Evolutionary conservation across 2,888 invertebrate genomes (phyloP).

Genomic region (Belgica antarctica): DNA sequence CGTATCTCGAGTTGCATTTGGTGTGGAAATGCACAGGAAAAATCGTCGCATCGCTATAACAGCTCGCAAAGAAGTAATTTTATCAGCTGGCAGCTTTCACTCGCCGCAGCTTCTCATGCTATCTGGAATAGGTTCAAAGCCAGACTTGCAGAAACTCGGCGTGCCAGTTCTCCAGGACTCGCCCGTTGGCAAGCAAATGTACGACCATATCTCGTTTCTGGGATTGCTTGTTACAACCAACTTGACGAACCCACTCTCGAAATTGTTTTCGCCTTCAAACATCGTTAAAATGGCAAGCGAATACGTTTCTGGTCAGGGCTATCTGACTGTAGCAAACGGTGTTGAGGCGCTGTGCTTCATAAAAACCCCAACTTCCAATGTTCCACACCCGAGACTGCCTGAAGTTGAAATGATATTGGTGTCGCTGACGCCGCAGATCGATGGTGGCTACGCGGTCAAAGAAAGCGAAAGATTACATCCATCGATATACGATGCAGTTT

Average conservation of each 20-base stretch:
- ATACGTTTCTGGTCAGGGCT: constrained; percentile 53
- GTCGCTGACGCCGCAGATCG: constrained; percentile 60
- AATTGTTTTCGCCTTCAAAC: constrained; percentile 48
- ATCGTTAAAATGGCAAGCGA: neutral
- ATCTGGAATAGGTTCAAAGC: constrained; percentile 66
- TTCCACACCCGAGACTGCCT: constrained; percentile 59
- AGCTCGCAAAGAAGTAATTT: constrained; percentile 75
- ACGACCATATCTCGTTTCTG: constrained; percentile 63
- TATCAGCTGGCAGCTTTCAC: constrained; percentile 86
- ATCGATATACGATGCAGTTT: constrained; percentile 56
- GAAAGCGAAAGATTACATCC: constrained; percentile 55
- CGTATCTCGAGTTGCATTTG: constrained; percentile 54
- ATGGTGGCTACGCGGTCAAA: constrained; percentile 57
- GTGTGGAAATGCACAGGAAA: constrained; percentile 57
- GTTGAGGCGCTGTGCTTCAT: constrained; percentile 67
- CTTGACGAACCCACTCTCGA: constrained; percentile 47
- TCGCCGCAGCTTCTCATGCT: constrained; percentile 88
- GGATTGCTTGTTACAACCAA: constrained; percentile 56
- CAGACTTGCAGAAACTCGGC: constrained; percentile 58
- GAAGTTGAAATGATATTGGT: constrained; percentile 65
- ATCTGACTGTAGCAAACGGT: constrained; percentile 61
- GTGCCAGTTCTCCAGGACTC: constrained; percentile 64
- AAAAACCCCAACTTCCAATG: constrained; percentile 59
- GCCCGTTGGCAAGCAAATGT: constrained; percentile 66
- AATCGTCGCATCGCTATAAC: constrained; percentile 57